phyloP scores from a whole-genome alignment of 1,140 invertebrate species.

The Drosophila mauritiana region DNA sequence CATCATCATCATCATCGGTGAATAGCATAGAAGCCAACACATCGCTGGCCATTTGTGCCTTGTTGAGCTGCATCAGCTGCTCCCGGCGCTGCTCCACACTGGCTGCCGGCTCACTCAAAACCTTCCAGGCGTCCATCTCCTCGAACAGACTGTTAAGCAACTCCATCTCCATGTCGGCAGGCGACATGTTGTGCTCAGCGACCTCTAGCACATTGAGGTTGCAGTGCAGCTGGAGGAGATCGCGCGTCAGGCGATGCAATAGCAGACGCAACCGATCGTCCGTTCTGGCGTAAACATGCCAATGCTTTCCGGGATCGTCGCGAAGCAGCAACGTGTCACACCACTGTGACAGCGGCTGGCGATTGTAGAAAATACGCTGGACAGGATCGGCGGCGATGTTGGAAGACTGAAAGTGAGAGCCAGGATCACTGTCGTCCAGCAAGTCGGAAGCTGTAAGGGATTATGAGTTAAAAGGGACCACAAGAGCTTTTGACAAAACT shows the following conservation, averaged over 20 bases:
- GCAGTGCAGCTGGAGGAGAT: conserved; percentile 60
- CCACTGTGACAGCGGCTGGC: conserved; percentile 39
- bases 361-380: conserved; percentile 63
- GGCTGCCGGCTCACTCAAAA: conserved; percentile 1
- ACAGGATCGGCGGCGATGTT: background rate
- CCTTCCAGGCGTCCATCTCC: conserved; percentile 40
- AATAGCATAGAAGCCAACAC: conserved; percentile 48
- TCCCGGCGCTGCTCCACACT: background rate
- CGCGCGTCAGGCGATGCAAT: conserved; percentile 34
- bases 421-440: conserved; percentile 23
- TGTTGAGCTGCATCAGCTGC: conserved; percentile 17
- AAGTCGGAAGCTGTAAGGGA: background rate
- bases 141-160: conserved; percentile 49
- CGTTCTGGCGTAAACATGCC: conserved; percentile 61
- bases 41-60: conserved; percentile 56
- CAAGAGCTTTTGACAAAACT: background rate
- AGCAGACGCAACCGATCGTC: conserved; percentile 41
- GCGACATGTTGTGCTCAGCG: background rate
- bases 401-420: background rate
- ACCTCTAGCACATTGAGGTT: conserved; percentile 42
- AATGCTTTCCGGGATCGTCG: conserved; percentile 43
- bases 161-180: conserved; percentile 15
- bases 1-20: background rate
- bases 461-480: background rate
- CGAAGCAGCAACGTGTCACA: conserved; percentile 53